Conservation (phyloP, 1,140 invertebrate species). For the Nasonia longicornis region DNA sequence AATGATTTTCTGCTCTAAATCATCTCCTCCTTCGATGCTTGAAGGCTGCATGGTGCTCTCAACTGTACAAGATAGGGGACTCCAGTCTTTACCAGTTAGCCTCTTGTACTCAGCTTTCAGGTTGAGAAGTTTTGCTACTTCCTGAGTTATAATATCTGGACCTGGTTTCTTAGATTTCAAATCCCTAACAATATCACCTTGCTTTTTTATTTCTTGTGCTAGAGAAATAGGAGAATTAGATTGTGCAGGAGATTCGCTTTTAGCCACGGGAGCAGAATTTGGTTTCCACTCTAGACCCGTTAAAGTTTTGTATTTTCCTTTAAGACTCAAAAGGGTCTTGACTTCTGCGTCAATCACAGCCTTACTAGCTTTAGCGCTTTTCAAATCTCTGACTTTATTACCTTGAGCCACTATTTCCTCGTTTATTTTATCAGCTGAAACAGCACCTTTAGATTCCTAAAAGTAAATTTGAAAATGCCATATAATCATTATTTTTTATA, state of each 20-base stretch:
- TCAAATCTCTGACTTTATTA: conserved; percentile 62
- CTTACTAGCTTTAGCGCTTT: conserved; percentile 66
- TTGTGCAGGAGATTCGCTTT: conserved; percentile 31
- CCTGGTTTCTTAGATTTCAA: conserved; percentile 77
- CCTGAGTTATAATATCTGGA: conserved; percentile 71
- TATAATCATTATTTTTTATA: no score
- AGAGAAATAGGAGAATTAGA: conserved; percentile 56
- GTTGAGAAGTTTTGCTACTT: conserved; percentile 74
- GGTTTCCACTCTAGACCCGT: conserved; percentile 79
- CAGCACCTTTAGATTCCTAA: conserved; percentile 38
- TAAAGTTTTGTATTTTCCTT: conserved; percentile 76
- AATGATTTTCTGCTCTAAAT: conserved; percentile 50
- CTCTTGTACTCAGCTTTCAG: conserved; percentile 79
- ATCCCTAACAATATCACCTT: conserved; percentile 79
- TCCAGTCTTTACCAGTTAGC: conserved; percentile 75
- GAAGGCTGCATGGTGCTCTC: neutral
- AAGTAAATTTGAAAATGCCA: conserved; percentile 58
- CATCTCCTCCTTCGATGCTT: neutral
- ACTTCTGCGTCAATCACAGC: conserved; percentile 62
- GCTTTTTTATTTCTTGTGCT: conserved; percentile 72
- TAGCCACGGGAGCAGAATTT: conserved; percentile 64
- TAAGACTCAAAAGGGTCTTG: conserved; percentile 74
- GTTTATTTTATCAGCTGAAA: conserved; percentile 26
- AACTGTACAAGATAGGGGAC: conserved; percentile 28
- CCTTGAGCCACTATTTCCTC: conserved; percentile 51